These are phyloP conservation scores for Limnodromus scolopaceus DNA, from an alignment of 2,797 vertebrate genomes.

Conservation along the genomic window DNA sequence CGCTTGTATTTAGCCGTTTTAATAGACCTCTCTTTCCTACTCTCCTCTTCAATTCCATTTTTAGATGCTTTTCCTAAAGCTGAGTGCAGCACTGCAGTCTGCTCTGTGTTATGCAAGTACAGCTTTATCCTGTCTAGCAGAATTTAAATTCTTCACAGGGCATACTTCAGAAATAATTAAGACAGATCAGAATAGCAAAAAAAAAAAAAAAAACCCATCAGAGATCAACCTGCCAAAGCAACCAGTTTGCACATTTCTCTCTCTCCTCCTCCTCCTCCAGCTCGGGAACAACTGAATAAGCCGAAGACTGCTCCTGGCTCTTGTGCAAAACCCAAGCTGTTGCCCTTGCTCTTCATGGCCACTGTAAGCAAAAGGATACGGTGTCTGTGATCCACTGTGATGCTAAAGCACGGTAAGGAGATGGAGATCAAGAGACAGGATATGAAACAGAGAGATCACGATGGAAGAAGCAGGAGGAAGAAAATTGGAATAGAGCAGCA, in stretches of 20 bases:
- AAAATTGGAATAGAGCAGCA: not conserved
- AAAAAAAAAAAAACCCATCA: not conserved
- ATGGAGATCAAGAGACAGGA: not conserved
- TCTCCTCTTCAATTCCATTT: not conserved
- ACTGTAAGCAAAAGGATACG: not conserved
- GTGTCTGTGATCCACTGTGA: not conserved
- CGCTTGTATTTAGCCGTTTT: not conserved
- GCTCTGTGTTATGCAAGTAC: constrained; percentile 28
- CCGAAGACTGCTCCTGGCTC: not conserved
- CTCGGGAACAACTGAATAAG: not conserved
- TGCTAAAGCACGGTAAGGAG: not conserved
- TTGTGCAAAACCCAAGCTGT: not conserved
- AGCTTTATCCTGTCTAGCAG: constrained; percentile 36
- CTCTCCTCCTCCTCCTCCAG: not conserved
- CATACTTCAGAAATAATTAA: constrained; percentile 53
- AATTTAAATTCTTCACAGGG: constrained; percentile 37
- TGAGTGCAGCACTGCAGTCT: not conserved
- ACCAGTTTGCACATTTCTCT: not conserved
- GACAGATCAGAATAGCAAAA: constrained; percentile 13
- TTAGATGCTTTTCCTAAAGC: not conserved
- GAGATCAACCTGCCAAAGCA: constrained; percentile 40
- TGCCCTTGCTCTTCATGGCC: not conserved
- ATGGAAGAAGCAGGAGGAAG: not conserved
- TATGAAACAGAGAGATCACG: not conserved
- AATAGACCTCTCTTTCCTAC: not conserved